Conservation (phyloP, 2,113 vertebrate genomes). For the Sardina pilchardus region DNA sequence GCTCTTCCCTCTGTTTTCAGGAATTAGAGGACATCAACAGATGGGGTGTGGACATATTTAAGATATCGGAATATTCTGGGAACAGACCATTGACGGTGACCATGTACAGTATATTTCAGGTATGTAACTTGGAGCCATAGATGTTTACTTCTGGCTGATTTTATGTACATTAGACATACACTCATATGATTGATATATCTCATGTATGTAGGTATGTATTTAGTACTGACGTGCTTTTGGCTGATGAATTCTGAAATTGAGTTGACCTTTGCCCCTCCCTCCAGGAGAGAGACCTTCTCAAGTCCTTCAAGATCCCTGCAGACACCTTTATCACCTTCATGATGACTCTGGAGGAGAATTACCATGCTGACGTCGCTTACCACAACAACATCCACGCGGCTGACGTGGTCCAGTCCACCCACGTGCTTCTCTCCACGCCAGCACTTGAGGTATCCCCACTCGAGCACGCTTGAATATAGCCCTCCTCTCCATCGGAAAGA, state of each 20-base stretch:
- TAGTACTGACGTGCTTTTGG: neutral
- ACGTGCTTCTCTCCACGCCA: slow-evolving; percentile 84
- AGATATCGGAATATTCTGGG: slow-evolving; percentile 83
- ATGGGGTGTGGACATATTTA: slow-evolving; percentile 91
- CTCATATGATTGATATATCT: neutral
- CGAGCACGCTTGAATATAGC: neutral
- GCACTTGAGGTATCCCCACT: slow-evolving; percentile 80
- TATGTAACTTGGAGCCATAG: slow-evolving; percentile 49
- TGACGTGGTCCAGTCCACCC: slow-evolving; percentile 88
- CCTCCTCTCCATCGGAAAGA: neutral
- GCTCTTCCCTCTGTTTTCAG: slow-evolving; percentile 59
- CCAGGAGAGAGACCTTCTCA: slow-evolving; percentile 89
- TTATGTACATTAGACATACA: neutral
- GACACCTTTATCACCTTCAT: slow-evolving; percentile 87
- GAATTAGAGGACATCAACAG: slow-evolving; percentile 84
- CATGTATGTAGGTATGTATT: neutral
- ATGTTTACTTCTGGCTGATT: neutral
- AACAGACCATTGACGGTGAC: slow-evolving; percentile 84
- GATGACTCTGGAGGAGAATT: slow-evolving; percentile 89
- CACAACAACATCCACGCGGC: slow-evolving; percentile 93
- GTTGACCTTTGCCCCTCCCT: neutral
- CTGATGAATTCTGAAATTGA: neutral
- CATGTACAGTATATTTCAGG: slow-evolving; percentile 92
- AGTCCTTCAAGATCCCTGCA: slow-evolving; percentile 85
- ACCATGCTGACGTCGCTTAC: slow-evolving; percentile 84